A percentile compares a stretch with the other conserved stretches of the same genome.
Evolutionary conservation across 1,140 invertebrate species (phyloP).

Genomic region (Acromyrmex heyeri): DNA sequence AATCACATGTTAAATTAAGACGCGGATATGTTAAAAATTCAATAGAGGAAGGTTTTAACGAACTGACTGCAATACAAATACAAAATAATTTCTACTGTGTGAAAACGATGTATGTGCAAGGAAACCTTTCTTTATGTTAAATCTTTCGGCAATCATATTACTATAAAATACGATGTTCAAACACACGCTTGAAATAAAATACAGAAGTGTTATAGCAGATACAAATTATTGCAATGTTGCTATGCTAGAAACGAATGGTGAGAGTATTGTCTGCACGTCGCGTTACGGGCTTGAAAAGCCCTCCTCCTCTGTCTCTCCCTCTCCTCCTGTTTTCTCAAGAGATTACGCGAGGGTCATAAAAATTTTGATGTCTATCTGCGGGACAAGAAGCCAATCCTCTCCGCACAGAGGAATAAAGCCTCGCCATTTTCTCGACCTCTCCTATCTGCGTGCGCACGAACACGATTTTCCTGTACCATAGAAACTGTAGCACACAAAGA

Average conservation of each 20-base stretch:
- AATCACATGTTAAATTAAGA: no score
- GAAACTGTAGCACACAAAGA: constrained; percentile 14
- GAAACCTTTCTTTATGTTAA: background rate
- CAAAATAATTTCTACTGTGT: no score
- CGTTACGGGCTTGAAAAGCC: constrained; percentile 46
- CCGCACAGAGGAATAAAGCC: constrained; percentile 35
- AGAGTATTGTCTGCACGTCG: constrained; percentile 34
- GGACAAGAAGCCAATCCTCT: constrained; percentile 58
- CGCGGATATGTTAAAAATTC: no score
- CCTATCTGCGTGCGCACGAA: constrained; percentile 30
- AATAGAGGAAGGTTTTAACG: no score
- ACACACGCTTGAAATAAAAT: constrained; percentile 3
- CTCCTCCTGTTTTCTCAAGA: constrained; percentile 28
- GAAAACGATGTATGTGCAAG: background rate
- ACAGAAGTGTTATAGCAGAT: background rate
- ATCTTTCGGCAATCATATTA: background rate
- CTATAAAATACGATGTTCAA: background rate
- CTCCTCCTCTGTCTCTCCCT: background rate
- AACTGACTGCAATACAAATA: no score
- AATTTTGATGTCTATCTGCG: constrained; percentile 60
- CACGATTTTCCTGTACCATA: constrained; percentile 3
- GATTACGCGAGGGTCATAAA: constrained; percentile 49
- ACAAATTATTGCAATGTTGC: constrained; percentile 31
- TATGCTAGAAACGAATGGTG: background rate
- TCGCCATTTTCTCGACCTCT: constrained; percentile 24